Evolutionary conservation across 2,797 vertebrate genomes (phyloP).

Genomic region (Lagocephalus sceleratus): DNA sequence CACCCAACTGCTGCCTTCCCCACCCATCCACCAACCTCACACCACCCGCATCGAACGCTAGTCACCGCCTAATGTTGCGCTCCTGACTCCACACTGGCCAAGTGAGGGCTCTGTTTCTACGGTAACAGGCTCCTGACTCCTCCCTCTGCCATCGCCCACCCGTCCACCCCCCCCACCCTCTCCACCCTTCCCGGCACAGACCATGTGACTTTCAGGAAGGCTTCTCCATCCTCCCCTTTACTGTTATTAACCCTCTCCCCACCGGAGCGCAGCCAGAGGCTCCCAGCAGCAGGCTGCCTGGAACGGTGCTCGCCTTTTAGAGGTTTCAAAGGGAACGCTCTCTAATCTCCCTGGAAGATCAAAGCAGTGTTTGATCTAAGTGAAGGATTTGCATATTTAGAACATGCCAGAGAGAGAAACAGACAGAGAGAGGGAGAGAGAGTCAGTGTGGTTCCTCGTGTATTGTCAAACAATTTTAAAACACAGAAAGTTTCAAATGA

Average conservation of each 20-base stretch:
- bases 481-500: too few species aligned
- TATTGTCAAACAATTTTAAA: not conserved
- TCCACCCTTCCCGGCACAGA: constrained; percentile 66
- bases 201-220: constrained; percentile 77
- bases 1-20: constrained; percentile 3
- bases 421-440: too few species aligned
- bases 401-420: constrained; percentile 13
- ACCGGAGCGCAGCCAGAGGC: constrained; percentile 47
- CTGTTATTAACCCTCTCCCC: constrained; percentile 71
- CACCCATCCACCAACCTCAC: constrained; percentile 48
- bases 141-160: constrained; percentile 32
- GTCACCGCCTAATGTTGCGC: constrained; percentile 75
- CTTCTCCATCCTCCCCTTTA: constrained; percentile 65
- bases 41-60: constrained; percentile 65
- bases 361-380: constrained; percentile 61
- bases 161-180: constrained; percentile 21
- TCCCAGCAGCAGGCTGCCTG: constrained; percentile 42
- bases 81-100: constrained; percentile 77
- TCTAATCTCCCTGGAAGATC: constrained; percentile 59
- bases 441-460: constrained; percentile 25
- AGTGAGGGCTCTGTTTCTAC: constrained; percentile 76
- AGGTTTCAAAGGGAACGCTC: constrained; percentile 57
- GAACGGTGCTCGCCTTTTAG: constrained; percentile 36
- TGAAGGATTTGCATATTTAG: constrained; percentile 58
- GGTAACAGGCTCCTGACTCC: constrained; percentile 71